Evolutionary conservation across 2,797 vertebrate genomes (phyloP), one percentile per base, ranked within the genome.

Genomic region (Erethizon dorsatum): DNA sequence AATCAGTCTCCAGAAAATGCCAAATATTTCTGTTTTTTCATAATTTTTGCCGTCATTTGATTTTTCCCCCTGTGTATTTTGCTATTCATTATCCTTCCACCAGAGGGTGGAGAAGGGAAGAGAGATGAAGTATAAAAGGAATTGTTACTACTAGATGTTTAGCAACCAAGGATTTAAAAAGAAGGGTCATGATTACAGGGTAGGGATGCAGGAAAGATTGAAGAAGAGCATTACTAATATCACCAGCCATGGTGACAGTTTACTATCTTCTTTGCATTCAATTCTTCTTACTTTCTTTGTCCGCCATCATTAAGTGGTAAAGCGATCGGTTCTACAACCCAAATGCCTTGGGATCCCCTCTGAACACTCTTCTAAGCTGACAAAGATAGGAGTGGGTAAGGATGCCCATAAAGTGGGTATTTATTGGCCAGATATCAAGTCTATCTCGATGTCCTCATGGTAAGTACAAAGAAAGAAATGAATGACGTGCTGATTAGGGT

Each of bases 81-180:
- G 97, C 90, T 95, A 95, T 98, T 97, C 97, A 75, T 94, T 95
- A 88, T 97, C 94, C 90, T 22, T 97, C 97, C 97, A 98, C 82
- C 94, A 98, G 97, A 97, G 97, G 97, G 97, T 97, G 52, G 96
- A 97, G 96, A 83, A 95, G 50, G 94, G 95, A 97, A 97, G 86
- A 69, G 59, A 97, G 97, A 94, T 22, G 69, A 90, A 77, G 50
- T 78, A 1, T 52, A 63, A 86, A 5, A 41, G 11, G 45, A 94
- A 59, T 14, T 73, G 41, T 73, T 73, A 41, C 61, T 63, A 47
- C 59, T 69, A 24, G 50, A 79, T 18, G 12, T 82, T 69, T 73
- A 83, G 83, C 50, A 88, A n/a, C 37, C 77, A 80, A 56, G 45
- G 24, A n/a, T 57, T 77, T 26, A 6, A 52, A 73, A 56, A 37